Evolutionary conservation across 2,888 invertebrate species (phyloP).

Genomic region (Oxytorus armatus): DNA sequence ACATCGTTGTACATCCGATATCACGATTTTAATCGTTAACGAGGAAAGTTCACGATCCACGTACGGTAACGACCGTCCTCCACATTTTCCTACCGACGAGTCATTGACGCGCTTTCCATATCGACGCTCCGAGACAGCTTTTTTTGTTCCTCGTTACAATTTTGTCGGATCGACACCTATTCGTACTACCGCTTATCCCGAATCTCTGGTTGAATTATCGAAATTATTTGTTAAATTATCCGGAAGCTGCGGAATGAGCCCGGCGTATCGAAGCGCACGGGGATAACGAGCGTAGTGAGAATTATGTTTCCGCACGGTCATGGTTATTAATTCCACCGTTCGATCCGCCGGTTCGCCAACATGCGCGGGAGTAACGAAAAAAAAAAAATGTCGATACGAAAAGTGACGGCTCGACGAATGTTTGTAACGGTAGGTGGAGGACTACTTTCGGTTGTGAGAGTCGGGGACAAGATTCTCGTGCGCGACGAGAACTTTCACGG

Average conservation of each 20-base stretch:
- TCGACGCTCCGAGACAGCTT: not conserved
- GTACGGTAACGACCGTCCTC: no score
- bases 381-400: constrained; percentile 34
- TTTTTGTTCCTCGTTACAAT: no score
- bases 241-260: not conserved
- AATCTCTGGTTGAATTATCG: not conserved
- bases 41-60: not conserved
- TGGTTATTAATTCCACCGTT: not conserved
- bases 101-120: no score
- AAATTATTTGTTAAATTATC: constrained; percentile 11
- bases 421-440: constrained; percentile 21
- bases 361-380: not conserved
- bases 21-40: constrained; percentile 17
- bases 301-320: no score
- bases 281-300: no score
- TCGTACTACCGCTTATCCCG: not conserved
- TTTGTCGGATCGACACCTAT: no score
- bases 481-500: constrained; percentile 53
- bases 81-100: no score
- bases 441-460: constrained; percentile 50
- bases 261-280: no score
- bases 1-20: constrained; percentile 22
- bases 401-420: constrained; percentile 30
- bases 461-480: constrained; percentile 38
- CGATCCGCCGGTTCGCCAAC: not conserved